phyloP scores from a whole-genome alignment of 2,888 invertebrate species.

The Neoascia interrupta region DNA sequence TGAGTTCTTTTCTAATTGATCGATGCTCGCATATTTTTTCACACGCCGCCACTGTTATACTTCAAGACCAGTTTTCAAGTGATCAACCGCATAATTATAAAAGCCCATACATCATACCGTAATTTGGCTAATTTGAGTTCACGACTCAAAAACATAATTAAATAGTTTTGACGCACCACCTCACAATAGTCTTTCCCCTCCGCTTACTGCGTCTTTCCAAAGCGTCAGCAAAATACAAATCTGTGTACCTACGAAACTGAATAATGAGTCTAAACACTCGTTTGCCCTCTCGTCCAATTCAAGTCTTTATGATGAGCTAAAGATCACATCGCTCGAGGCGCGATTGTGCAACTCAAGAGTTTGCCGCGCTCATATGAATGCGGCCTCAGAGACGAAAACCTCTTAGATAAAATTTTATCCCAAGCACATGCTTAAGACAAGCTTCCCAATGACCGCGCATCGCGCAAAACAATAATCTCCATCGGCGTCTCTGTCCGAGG shows the following conservation, averaged over 20 bases:
- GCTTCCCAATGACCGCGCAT: constrained; percentile 50
- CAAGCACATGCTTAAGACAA: constrained; percentile 35
- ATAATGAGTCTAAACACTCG: constrained; percentile 59
- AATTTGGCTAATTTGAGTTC: constrained; percentile 32
- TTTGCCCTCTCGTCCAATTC: constrained; percentile 47
- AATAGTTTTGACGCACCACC: constrained; percentile 28
- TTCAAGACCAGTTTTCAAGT: too few relatives aligned
- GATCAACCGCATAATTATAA: too few relatives aligned
- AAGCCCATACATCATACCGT: constrained; percentile 31
- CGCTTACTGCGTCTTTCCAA: background rate
- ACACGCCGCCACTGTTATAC: background rate
- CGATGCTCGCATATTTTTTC: background rate
- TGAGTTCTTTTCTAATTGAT: too few relatives aligned
- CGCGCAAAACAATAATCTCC: constrained; percentile 44
- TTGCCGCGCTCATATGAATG: constrained; percentile 6
- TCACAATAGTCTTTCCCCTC: too few relatives aligned
- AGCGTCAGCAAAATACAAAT: constrained; percentile 5
- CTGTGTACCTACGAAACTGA: constrained; percentile 28
- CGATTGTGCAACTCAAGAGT: constrained; percentile 44
- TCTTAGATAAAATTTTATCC: constrained; percentile 16
- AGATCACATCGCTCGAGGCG: constrained; percentile 50
- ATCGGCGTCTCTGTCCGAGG: constrained; percentile 18
- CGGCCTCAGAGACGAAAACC: constrained; percentile 9
- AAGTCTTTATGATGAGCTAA: constrained; percentile 49
- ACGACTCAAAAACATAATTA: constrained; percentile 20